Conservation (phyloP, 2,113 vertebrate species). For the Carassius auratus region DNA sequence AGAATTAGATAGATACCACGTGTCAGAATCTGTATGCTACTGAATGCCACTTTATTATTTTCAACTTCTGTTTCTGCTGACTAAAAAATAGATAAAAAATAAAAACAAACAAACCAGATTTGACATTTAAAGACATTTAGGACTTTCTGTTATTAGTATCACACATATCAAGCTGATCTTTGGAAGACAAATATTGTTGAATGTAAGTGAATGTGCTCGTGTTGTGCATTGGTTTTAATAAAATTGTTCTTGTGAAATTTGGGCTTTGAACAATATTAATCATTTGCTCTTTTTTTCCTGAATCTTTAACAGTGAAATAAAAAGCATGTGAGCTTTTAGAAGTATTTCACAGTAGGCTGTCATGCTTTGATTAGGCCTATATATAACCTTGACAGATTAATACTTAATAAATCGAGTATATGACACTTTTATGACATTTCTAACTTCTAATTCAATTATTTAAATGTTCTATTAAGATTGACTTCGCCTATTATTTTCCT, state of each 20-base stretch:
- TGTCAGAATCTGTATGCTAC: conserved; percentile 42
- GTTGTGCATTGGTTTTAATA: conserved; percentile 60
- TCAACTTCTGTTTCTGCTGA: not conserved
- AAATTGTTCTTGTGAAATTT: conserved; percentile 56
- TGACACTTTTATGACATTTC: too few species aligned
- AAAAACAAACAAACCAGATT: conserved; percentile 1
- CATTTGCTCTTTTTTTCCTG: not conserved
- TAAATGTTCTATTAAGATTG: not conserved
- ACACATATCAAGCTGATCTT: conserved; percentile 50
- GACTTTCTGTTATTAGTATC: conserved; percentile 39
- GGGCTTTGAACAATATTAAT: not conserved
- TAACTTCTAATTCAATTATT: not conserved
- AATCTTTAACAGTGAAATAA: not conserved
- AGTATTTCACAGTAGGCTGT: not conserved
- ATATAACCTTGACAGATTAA: too few species aligned
- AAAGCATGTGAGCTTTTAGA: not conserved
- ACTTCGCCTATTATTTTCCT: too few species aligned
- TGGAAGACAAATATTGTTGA: conserved; percentile 54
- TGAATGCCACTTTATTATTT: conserved; percentile 55
- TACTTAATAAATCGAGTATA: too few species aligned
- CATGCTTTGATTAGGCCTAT: too few species aligned
- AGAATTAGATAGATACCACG: conserved; percentile 45
- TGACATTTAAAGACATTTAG: conserved; percentile 28
- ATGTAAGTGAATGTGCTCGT: conserved; percentile 59
- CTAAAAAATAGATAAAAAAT: too few species aligned